These are phyloP conservation scores for Pandemis cinnamomeana DNA, from an alignment of 2,888 invertebrate genomes.

Conservation along the genomic window DNA sequence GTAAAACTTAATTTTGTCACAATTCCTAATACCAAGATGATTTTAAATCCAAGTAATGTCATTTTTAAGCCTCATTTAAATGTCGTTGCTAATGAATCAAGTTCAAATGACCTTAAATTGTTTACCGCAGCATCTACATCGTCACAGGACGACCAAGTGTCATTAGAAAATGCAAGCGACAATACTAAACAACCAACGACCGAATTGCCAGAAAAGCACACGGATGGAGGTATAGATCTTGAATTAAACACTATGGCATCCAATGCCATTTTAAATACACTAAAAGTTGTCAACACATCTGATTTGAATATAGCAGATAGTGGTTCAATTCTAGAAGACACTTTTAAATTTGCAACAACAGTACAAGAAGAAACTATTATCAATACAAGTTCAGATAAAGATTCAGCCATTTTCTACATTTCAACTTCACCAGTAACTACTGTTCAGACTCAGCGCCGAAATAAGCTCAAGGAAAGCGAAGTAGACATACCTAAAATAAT, in stretches of 20 bases:
- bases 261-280: not conserved
- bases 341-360: not conserved
- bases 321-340: not conserved
- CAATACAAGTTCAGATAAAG: not conserved
- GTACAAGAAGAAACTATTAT: not conserved
- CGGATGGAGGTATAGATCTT: not conserved
- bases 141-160: not conserved
- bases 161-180: not conserved
- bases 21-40: not conserved
- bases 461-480: constrained; percentile 47
- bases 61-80: not conserved
- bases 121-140: not conserved
- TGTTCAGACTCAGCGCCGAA: constrained; percentile 26
- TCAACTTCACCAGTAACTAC: not conserved
- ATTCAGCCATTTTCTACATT: not conserved
- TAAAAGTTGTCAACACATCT: too few relatives aligned
- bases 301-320: not conserved
- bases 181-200: not conserved
- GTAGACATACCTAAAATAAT: constrained; percentile 52
- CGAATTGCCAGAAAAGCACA: not conserved
- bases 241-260: not conserved
- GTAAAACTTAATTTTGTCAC: not conserved
- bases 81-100: not conserved
- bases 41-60: not conserved
- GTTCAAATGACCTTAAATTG: not conserved